Base-by-base conservation (phyloP, 2,797 vertebrate genomes). In the Macrochelys suwanniensis region DNA sequence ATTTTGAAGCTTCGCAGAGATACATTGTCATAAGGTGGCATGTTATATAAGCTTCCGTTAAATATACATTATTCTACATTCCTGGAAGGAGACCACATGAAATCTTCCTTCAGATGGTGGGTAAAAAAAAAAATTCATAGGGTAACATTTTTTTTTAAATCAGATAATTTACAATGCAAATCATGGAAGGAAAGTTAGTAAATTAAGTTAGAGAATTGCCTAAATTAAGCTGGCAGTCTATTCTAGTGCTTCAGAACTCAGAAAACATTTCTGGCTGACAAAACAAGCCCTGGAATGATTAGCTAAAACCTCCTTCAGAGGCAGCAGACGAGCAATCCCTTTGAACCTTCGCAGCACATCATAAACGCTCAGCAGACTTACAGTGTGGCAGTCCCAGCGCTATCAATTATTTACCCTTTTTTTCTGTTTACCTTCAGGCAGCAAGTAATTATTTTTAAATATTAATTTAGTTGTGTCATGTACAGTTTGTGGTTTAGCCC, bases 391-490 rank as follows among this genome's bases (percentile, higher is more conserved):
- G 97, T 98, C 97, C 98, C 98, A 97, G 95, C 97, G 98, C 98
- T 98, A 99, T 99, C 98, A 99, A 98, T 99, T 99, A 98, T 99
- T 98, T 98, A 99, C 98, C 98, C 98, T 97, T 98, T 97, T 97
- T 98, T 98, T 97, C 97, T 98, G 97, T 99, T 99, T 99, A 97
- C 98, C 99, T 99, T 98, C 96, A 93, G 98, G 98, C 98, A 98
- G 97, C 98, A 98, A 97, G 98, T 98, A 99, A 98, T 98, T 98
- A 99, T 99, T 98, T 99, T 99, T 98, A 99, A 99, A 99, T 99
- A 99, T 99, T 99, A 98, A 99, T 99, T 98, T 97, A 98, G 97
- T 98, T 98, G 98, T 98, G 98, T 99, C 98, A 98, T 98, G 98
- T 98, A 98, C 98, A 98, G 97, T 98, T 98, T 97, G 96, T 97